A percentile compares a stretch with the other conserved stretches of the same genome.
Conservation (phyloP, 2,797 vertebrate genomes). For the Kryptopterus vitreolus region DNA sequence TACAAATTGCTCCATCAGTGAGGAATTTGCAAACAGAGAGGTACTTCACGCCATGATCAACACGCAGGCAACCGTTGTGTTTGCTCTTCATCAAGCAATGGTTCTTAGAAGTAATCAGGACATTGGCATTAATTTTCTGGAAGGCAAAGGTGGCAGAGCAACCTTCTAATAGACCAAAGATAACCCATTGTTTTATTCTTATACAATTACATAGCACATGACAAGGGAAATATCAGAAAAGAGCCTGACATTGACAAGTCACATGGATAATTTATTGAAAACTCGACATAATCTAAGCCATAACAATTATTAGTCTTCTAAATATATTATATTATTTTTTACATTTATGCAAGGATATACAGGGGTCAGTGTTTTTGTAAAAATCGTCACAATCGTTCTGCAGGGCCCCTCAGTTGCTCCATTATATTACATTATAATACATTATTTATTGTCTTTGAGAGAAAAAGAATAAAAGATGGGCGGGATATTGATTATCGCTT, state of each 20-base stretch:
- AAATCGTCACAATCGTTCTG: neutral
- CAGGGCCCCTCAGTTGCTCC: neutral
- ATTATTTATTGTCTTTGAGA: neutral
- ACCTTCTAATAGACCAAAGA: neutral
- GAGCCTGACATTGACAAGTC: neutral
- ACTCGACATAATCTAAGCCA: neutral
- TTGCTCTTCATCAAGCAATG: conserved; percentile 30
- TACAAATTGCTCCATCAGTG: neutral
- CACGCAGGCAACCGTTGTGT: conserved; percentile 29
- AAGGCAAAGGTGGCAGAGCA: conserved; percentile 43
- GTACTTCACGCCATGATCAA: conserved; percentile 6
- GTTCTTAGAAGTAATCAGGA: conserved; percentile 48
- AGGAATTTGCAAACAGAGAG: conserved; percentile 20
- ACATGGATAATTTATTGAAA: neutral
- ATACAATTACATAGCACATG: neutral
- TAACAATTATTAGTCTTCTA: neutral
- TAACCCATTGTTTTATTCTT: neutral
- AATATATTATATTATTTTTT: no score
- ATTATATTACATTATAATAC: neutral
- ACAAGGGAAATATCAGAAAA: neutral
- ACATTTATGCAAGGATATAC: neutral
- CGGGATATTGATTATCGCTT: neutral
- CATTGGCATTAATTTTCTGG: conserved; percentile 14
- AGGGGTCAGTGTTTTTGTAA: neutral
- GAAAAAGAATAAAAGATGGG: neutral